phyloP scores from a whole-genome alignment of 2,797 vertebrate species.

The Rhynchotus rufescens region DNA sequence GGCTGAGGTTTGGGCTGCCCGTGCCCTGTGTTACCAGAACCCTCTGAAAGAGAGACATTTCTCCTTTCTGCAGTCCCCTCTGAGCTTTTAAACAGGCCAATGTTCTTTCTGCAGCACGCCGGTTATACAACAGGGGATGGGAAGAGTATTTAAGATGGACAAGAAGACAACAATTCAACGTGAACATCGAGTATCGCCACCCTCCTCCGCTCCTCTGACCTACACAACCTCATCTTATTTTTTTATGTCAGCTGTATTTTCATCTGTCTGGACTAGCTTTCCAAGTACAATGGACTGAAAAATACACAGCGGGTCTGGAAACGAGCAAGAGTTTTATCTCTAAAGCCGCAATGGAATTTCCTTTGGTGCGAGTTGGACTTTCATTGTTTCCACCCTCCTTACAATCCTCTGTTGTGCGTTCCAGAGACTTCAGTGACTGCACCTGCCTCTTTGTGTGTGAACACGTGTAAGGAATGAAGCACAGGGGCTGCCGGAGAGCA shows the following conservation, averaged over 20 bases:
- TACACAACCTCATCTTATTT: neutral
- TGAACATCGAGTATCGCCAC: neutral
- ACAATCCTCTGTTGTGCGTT: neutral
- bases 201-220: neutral
- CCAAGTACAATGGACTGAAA: neutral
- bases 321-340: neutral
- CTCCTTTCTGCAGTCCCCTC: neutral
- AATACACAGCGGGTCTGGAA: neutral
- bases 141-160: neutral
- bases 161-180: neutral
- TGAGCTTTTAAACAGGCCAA: neutral
- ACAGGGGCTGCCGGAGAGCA: neutral
- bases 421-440: neutral
- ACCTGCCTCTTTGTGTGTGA: neutral
- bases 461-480: rapidly evolving
- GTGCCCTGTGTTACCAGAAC: neutral
- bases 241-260: neutral
- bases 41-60: neutral
- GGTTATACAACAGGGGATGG: neutral
- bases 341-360: neutral
- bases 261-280: neutral
- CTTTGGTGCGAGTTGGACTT: neutral
- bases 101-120: neutral
- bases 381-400: neutral
- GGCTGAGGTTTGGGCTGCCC: neutral